Evolutionary conservation across 2,113 vertebrate genomes (phyloP), one percentile per base, ranked within the genome.

Genomic region (Oreochromis spilurus): DNA sequence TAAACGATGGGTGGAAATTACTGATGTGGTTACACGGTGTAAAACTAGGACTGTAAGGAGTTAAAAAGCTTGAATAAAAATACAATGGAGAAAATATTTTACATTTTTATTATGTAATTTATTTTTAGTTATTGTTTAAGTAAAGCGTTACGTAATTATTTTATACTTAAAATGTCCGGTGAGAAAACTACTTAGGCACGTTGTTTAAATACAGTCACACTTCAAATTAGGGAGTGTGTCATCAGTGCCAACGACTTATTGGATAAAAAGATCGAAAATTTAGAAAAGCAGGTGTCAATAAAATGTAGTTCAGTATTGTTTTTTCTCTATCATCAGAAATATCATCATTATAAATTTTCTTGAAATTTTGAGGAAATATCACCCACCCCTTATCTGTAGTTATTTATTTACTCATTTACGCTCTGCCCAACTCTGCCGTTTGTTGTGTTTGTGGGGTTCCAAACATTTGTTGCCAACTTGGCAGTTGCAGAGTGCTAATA

Each of bases 121-220:
- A 3, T 4, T 72, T 26, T 45, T 26, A 10, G 8, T 17, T 43
- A 72, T 6, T 72, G 21, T 45, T 72, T 26, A 72, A 70, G 3
- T 43, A 70, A 70, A 17, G 67, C 2, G 0, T 45, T 26, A 26
- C 0, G 0, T 4, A 72, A 16, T 24, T 10, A 72, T 70, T 70
- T 72, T 72, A 72, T 26, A 72, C 67, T 26, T 72, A 26, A 72
- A 72, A 6, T 72, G 40, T 45, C 40, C 4, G 2, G 21, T 45
- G 14, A 72, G 24, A 38, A 45, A 65, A n/a, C 2, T 38, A 65
- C 10, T 36, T 38, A 2, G 2, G 65, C 38, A 26, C 5, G 0
- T 43, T 72, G n/a, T 72, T 72, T 72, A 43, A 43, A 26, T 19
- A 50, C 16, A 16, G 6, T 50, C 45, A 50, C 24, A 16, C 38